Evolutionary conservation across 1,140 invertebrate genomes (phyloP).

Genomic region (Drosophila neocordata): DNA sequence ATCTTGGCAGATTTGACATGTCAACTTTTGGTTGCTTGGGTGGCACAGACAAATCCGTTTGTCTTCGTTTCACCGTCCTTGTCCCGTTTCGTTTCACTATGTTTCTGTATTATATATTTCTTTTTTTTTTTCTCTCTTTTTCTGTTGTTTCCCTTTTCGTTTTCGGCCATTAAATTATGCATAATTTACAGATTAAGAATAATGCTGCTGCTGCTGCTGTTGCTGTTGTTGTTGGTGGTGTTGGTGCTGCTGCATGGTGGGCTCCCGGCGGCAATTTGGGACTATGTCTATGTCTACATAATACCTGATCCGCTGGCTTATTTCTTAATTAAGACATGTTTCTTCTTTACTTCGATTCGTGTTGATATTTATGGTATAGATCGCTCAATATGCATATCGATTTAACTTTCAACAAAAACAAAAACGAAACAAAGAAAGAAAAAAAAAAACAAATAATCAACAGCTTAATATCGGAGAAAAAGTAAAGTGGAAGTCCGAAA

Average conservation of each 20-base stretch:
- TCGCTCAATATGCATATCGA: slow-evolving; percentile 75
- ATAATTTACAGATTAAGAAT: slow-evolving; percentile 75
- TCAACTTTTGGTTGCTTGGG: slow-evolving; percentile 40
- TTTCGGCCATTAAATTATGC: slow-evolving; percentile 69
- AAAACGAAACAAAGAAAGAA: slow-evolving; percentile 54
- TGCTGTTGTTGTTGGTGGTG: background rate
- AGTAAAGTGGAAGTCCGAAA: slow-evolving; percentile 20
- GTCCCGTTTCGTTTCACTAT: background rate
- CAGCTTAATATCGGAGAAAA: slow-evolving; percentile 57
- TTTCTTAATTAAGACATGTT: slow-evolving; percentile 70
- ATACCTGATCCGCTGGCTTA: slow-evolving; percentile 51
- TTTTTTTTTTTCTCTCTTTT: slow-evolving; percentile 22
- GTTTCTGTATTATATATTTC: background rate
- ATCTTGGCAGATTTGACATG: slow-evolving; percentile 42
- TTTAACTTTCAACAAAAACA: slow-evolving; percentile 52
- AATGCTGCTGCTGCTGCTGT: background rate
- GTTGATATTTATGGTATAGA: slow-evolving; percentile 76
- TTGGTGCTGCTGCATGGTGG: slow-evolving; percentile 47
- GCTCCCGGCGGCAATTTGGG: slow-evolving; percentile 22
- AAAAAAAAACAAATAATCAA: slow-evolving; percentile 56
- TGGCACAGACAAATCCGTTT: slow-evolving; percentile 34
- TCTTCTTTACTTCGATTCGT: slow-evolving; percentile 55
- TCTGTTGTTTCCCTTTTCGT: slow-evolving; percentile 28
- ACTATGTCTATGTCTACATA: slow-evolving; percentile 13
- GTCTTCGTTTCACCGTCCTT: background rate